Conservation (phyloP, 2,113 vertebrate species). For the Bos taurus region ARS-UCD2.0 NC_037344.1:20535501-20536000, state of each 20-base stretch:
- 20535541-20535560: not conserved
- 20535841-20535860: not conserved
- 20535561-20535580: constrained; percentile 36
- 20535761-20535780: constrained; percentile 40
- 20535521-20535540: not conserved
- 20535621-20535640: constrained; percentile 1
- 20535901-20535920: not conserved
- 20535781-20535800: not conserved
- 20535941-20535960: not conserved
- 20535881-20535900: not conserved
- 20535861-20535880: not conserved
- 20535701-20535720: not conserved
- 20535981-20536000: not conserved
- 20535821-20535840: not conserved
- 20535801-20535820: not conserved
- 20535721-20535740: not conserved
- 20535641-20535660: not conserved
- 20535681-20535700: not conserved
- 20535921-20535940: not conserved
- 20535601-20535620: not conserved
- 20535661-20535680: not conserved
- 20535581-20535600: constrained; percentile 29
- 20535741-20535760: not conserved
- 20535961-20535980: not conserved
- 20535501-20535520: not conserved